Evolutionary conservation across 1,140 invertebrate species (phyloP).

Genomic region (Aphelenchoides besseyi): DNA sequence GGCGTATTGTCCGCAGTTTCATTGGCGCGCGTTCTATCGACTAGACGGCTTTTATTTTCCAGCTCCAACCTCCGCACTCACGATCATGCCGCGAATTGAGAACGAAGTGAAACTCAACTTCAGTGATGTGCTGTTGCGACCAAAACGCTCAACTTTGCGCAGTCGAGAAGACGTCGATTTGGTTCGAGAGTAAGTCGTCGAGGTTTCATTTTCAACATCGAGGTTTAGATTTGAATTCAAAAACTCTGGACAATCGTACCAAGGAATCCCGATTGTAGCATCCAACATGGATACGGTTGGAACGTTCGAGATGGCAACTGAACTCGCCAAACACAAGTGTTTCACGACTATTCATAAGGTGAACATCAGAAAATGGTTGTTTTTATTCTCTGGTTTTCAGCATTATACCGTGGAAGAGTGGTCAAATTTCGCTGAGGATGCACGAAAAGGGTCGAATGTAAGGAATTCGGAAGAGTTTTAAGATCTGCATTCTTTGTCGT

Average conservation of each 20-base stretch:
- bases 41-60: too few relatives aligned
- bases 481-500: too few relatives aligned
- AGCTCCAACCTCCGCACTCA: too few relatives aligned
- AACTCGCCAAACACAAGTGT: constrained; percentile 76
- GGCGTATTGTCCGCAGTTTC: too few relatives aligned
- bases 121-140: constrained; percentile 85
- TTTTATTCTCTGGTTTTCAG: too few relatives aligned
- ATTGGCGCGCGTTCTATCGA: too few relatives aligned
- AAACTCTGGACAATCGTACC: constrained; percentile 79
- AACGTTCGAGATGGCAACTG: constrained; percentile 87
- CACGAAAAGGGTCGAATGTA: too few relatives aligned
- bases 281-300: constrained; percentile 96
- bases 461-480: too few relatives aligned
- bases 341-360: constrained; percentile 79
- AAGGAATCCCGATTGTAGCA: constrained; percentile 85
- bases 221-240: constrained; percentile 74
- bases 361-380: background rate
- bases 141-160: constrained; percentile 82
- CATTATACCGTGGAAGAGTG: constrained; percentile 82
- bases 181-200: constrained; percentile 51
- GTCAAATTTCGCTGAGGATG: constrained; percentile 73
- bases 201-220: constrained; percentile 15
- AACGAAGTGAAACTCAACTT: constrained; percentile 91
- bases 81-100: constrained; percentile 91
- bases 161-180: constrained; percentile 79